Percentiles rank a stretch among this genome's conserved stretches.
These are phyloP conservation scores for Penaeus monodon DNA, from an alignment of 2,888 invertebrate genomes.

Conservation along the genomic window DNA sequence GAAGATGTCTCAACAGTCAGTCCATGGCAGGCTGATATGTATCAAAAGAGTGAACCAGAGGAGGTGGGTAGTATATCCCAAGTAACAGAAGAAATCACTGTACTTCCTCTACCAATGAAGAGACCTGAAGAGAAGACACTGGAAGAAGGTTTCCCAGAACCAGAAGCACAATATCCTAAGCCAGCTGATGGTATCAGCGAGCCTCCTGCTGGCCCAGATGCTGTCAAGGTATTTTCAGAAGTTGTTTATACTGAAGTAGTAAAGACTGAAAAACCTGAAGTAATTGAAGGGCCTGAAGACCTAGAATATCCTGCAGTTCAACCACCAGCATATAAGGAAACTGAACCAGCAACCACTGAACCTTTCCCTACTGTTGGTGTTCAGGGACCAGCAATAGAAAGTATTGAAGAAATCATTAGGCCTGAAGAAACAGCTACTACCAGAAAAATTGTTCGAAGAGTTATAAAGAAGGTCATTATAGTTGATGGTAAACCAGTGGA, in stretches of 20 bases:
- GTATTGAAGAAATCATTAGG: conserved; percentile 10
- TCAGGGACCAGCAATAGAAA: neutral
- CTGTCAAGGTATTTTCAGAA: conserved; percentile 12
- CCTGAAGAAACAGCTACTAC: neutral
- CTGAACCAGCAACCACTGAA: neutral
- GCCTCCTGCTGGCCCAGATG: neutral
- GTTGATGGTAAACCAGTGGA: conserved; percentile 41
- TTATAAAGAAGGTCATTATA: conserved; percentile 37
- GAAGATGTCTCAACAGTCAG: neutral
- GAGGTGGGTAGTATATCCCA: neutral
- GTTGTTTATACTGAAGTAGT: neutral
- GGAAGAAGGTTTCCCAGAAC: conserved; percentile 20
- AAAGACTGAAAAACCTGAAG: neutral
- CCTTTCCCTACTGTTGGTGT: conserved; percentile 18
- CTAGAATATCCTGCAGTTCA: neutral
- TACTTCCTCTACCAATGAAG: conserved; percentile 21
- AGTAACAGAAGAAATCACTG: neutral
- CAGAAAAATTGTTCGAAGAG: neutral
- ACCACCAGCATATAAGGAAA: neutral
- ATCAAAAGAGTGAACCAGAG: neutral
- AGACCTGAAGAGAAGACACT: neutral
- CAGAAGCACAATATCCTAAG: conserved; percentile 3
- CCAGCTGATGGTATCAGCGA: neutral
- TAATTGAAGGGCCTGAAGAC: conserved; percentile 4
- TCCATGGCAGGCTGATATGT: conserved; percentile 12